Percentiles rank a stretch among this genome's conserved stretches.
These are phyloP conservation scores for Euborellia annulipes DNA, from an alignment of 1,140 invertebrate species.

Conservation along the genomic window DNA sequence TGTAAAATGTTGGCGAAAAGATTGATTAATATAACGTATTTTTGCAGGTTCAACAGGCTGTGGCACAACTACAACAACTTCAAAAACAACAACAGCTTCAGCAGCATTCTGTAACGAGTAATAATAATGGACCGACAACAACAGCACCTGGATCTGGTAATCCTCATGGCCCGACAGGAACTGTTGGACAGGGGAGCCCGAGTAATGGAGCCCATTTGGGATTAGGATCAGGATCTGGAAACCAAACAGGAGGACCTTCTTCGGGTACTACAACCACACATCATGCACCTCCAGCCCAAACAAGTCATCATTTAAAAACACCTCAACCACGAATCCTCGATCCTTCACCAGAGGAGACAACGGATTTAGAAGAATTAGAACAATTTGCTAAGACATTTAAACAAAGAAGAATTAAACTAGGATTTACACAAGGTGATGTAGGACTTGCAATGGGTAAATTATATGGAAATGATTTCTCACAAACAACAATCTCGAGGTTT, in stretches of 20 bases:
- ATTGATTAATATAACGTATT: neutral
- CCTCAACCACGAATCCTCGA: constrained; percentile 43
- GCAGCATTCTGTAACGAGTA: constrained; percentile 21
- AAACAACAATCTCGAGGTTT: constrained; percentile 96
- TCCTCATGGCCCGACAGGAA: constrained; percentile 15
- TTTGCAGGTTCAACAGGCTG: constrained; percentile 51
- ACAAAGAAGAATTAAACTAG: constrained; percentile 85
- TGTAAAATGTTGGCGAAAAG: neutral
- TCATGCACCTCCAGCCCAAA: neutral
- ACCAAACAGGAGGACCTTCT: neutral
- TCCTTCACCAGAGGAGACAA: constrained; percentile 75
- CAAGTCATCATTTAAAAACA: constrained; percentile 20
- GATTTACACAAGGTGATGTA: constrained; percentile 97
- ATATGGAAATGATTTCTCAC: constrained; percentile 97
- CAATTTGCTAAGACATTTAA: constrained; percentile 96
- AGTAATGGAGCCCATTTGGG: too few relatives aligned
- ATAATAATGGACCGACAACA: constrained; percentile 17
- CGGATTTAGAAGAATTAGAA: constrained; percentile 87
- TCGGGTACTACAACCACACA: neutral
- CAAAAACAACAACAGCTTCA: constrained; percentile 54
- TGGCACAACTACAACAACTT: constrained; percentile 59
- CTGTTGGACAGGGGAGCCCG: neutral
- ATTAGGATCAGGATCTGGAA: too few relatives aligned
- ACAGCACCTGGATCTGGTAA: constrained; percentile 6
- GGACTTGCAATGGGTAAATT: constrained; percentile 96